Conservation (phyloP, 2,797 vertebrate genomes). For the Bradypodion pumilum region DNA sequence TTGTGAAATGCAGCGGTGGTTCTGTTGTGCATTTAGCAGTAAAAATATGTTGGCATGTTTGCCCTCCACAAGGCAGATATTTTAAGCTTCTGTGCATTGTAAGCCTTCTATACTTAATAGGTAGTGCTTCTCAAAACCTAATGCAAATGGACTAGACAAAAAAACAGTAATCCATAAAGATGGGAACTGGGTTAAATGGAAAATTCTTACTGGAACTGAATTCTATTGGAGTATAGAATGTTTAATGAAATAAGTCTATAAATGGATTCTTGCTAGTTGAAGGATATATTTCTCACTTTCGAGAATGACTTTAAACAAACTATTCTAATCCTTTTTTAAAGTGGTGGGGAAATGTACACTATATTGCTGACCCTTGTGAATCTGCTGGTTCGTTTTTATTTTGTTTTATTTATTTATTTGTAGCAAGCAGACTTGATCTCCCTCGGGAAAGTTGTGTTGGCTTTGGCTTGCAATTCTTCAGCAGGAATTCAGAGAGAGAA, state of each 20-base stretch:
- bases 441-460: constrained; percentile 98
- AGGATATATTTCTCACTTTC: not conserved
- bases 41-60: not conserved
- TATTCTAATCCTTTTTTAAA: constrained; percentile 1
- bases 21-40: not conserved
- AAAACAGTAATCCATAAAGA: not conserved
- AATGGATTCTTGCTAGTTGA: not conserved
- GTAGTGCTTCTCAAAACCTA: not conserved
- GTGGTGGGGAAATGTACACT: not conserved
- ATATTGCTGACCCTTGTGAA: constrained; percentile 6
- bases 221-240: not conserved
- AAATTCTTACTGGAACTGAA: not conserved
- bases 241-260: not conserved
- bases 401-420: constrained; percentile 62
- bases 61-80: not conserved
- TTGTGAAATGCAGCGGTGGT: not conserved
- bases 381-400: constrained; percentile 12
- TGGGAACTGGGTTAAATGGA: not conserved
- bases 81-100: too few species aligned
- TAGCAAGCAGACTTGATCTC: constrained; percentile 99
- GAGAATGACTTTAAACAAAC: not conserved
- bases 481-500: constrained; percentile 99
- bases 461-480: constrained; percentile 97
- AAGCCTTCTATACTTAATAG: not conserved
- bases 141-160: not conserved